Evolutionary conservation across 1,140 invertebrate genomes (phyloP).

Genomic region (Camponotus vicinus): DNA sequence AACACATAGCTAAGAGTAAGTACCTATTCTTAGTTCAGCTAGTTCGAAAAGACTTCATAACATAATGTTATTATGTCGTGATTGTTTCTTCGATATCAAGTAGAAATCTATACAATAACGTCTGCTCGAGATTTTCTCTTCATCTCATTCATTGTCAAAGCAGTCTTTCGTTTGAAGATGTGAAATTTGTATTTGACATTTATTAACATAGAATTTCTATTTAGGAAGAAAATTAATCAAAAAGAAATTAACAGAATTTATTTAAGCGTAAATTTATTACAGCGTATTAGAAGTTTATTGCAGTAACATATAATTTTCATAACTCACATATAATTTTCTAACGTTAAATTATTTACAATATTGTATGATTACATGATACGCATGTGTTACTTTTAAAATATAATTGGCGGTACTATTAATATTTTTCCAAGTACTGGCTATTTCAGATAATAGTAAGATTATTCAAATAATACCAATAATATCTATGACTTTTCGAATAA

Average conservation of each 20-base stretch:
- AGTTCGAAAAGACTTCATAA: not conserved
- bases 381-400: too few species aligned
- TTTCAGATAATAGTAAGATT: not conserved
- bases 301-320: not conserved
- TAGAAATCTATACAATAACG: not conserved
- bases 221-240: not conserved
- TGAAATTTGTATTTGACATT: not conserved
- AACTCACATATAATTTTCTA: not conserved
- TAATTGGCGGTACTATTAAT: not conserved
- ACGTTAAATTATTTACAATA: not conserved
- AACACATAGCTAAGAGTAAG: not conserved
- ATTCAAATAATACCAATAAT: not conserved
- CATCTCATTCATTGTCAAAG: too few species aligned
- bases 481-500: too few species aligned
- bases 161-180: too few species aligned
- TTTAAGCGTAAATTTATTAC: not conserved
- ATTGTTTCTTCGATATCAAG: not conserved
- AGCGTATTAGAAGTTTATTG: not conserved
- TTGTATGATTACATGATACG: not conserved
- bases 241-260: not conserved
- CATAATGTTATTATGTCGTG: not conserved
- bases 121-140: not conserved
- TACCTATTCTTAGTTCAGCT: slow-evolving; percentile 20
- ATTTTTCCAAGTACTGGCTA: not conserved
- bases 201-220: not conserved